Conservation (phyloP, 2,113 vertebrate species). For the Brachyhypopomus gauderio region DNA sequence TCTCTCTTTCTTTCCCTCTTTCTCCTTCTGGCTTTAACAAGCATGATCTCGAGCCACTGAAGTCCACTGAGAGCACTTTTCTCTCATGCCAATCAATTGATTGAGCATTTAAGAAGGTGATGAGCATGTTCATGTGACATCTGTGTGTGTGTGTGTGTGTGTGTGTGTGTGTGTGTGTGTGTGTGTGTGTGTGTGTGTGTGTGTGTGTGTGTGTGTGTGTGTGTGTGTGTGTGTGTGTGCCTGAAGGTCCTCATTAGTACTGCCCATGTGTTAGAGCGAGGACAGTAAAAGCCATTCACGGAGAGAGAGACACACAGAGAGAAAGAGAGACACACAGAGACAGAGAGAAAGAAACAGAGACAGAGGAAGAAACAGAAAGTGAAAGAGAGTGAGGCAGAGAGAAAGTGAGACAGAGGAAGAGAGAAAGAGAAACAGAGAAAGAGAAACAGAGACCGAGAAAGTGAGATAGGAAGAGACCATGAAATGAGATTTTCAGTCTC, state of each 20-base stretch:
- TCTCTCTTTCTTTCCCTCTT: neutral
- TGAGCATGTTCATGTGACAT: constrained; percentile 34
- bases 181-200: too few relatives aligned
- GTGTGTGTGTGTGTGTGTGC: constrained; percentile 4
- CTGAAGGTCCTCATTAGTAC: constrained; percentile 25
- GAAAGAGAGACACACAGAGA: neutral
- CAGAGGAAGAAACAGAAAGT: too few relatives aligned
- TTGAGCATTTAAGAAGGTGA: constrained; percentile 28
- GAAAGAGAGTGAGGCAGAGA: too few relatives aligned
- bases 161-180: constrained; percentile 14
- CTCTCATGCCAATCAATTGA: constrained; percentile 30
- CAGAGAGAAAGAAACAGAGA: too few relatives aligned
- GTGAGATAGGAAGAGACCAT: too few relatives aligned
- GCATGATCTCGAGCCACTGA: constrained; percentile 18
- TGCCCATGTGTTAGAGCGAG: neutral
- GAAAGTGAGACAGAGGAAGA: neutral
- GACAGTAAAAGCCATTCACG: neutral
- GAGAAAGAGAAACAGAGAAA: too few relatives aligned
- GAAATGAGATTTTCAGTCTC: too few relatives aligned
- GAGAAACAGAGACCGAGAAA: too few relatives aligned
- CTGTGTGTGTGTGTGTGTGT: constrained; percentile 33
- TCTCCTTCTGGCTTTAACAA: constrained; percentile 1
- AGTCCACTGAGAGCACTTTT: constrained; percentile 36
- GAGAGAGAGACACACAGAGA: neutral
- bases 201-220: constrained; percentile 27